Conservation (phyloP, 2,797 vertebrate species). For the Anniella stebbinsi region DNA sequence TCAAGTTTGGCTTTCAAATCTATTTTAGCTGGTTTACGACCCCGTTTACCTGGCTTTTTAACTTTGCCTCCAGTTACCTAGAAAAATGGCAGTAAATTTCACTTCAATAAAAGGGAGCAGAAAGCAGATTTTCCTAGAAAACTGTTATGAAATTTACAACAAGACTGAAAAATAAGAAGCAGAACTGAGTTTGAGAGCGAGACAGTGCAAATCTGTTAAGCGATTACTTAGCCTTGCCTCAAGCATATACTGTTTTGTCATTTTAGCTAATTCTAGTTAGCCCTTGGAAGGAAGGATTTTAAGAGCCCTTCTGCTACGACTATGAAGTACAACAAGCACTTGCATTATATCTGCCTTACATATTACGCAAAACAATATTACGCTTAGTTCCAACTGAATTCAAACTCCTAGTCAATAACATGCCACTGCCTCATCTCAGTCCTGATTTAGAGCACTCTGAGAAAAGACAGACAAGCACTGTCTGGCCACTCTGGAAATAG, state of each 20-base stretch:
- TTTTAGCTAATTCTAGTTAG: background rate
- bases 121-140: background rate
- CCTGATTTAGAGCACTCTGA: too few species aligned
- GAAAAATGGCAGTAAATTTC: slow-evolving; percentile 37
- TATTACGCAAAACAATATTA: background rate
- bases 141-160: background rate
- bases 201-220: too few species aligned
- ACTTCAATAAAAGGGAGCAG: background rate
- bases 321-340: background rate
- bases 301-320: background rate
- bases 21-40: slow-evolving; percentile 96
- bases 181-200: background rate
- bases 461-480: background rate
- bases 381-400: background rate
- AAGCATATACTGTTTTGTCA: background rate
- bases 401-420: background rate
- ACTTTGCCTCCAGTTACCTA: slow-evolving; percentile 93
- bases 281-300: background rate
- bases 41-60: slow-evolving; percentile 96
- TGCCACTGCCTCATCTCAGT: background rate
- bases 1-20: slow-evolving; percentile 98
- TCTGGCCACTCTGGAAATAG: too few species aligned
- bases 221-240: background rate
- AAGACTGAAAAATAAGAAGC: too few species aligned
- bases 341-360: background rate